Conservation (phyloP, 1,140 invertebrate species). For the Parasteatoda tepidariorum region DNA sequence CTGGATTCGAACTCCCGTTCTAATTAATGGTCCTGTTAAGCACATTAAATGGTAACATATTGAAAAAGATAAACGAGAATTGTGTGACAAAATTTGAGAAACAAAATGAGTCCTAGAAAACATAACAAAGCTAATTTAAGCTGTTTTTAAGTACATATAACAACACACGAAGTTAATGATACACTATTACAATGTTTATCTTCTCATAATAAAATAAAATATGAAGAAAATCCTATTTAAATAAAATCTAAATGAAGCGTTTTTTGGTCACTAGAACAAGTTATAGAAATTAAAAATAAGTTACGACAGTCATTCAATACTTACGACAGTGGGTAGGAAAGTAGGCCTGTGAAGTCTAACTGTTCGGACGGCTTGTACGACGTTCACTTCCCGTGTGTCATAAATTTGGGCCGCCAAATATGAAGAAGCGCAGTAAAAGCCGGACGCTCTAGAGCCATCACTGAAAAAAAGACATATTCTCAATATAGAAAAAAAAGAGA, state of each 20-base stretch:
- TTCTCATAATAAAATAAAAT: not conserved
- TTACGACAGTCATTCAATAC: not conserved
- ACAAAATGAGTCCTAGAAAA: not conserved
- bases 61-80: too few relatives aligned
- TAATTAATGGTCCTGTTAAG: too few relatives aligned
- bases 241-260: not conserved
- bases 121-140: not conserved
- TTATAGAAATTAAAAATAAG: not conserved
- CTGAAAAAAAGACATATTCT: conserved; percentile 62
- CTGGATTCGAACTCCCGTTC: too few relatives aligned
- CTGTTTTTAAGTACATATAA: not conserved
- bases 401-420: conserved; percentile 68
- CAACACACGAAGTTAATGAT: not conserved
- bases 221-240: not conserved
- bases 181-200: not conserved
- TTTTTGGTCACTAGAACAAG: not conserved
- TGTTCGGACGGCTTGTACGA: conserved; percentile 69
- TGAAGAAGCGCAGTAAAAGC: conserved; percentile 68
- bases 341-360: conserved; percentile 57
- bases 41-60: too few relatives aligned
- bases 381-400: conserved; percentile 68
- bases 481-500: too few relatives aligned
- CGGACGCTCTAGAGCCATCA: conserved; percentile 69
- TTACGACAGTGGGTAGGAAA: conserved; percentile 62
- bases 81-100: too few relatives aligned